Percentiles rank a stretch among this genome's conserved stretches.
Conservation (phyloP, 2,888 invertebrate genomes). For the Drosophila setosimentum region DNA sequence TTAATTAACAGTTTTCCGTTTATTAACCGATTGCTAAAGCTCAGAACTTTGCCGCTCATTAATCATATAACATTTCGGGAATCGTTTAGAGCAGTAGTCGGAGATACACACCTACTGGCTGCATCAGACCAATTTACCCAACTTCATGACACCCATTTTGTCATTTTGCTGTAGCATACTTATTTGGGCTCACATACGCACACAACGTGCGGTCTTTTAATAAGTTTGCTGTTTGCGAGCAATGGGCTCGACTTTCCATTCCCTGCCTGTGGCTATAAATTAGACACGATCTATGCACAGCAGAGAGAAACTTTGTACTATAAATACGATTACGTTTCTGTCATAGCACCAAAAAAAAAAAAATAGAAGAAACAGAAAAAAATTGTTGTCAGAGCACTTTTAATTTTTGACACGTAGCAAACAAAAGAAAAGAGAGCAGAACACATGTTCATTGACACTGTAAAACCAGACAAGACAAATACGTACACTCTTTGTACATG, state of each 20-base stretch:
- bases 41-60: not conserved
- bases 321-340: conserved; percentile 11
- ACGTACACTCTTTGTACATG: conserved; percentile 18
- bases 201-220: conserved; percentile 17
- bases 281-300: conserved; percentile 58
- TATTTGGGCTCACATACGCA: conserved; percentile 47
- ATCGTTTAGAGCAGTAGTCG: not conserved
- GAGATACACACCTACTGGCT: not conserved
- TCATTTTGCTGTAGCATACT: conserved; percentile 56
- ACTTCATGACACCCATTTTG: conserved; percentile 2
- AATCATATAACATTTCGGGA: not conserved
- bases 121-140: not conserved
- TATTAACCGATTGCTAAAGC: not conserved
- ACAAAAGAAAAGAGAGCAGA: conserved; percentile 13
- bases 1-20: not conserved
- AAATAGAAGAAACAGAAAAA: not conserved
- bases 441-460: conserved; percentile 71
- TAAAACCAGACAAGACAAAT: conserved; percentile 33
- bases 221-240: conserved; percentile 36
- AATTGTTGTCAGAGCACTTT: conserved; percentile 38
- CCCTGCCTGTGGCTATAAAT: conserved; percentile 45
- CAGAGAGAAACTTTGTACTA: conserved; percentile 5
- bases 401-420: conserved; percentile 75
- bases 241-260: conserved; percentile 20
- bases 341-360: not conserved